Base-by-base conservation (phyloP, 2,797 vertebrate genomes). In the Acropternis orthonyx region DNA sequence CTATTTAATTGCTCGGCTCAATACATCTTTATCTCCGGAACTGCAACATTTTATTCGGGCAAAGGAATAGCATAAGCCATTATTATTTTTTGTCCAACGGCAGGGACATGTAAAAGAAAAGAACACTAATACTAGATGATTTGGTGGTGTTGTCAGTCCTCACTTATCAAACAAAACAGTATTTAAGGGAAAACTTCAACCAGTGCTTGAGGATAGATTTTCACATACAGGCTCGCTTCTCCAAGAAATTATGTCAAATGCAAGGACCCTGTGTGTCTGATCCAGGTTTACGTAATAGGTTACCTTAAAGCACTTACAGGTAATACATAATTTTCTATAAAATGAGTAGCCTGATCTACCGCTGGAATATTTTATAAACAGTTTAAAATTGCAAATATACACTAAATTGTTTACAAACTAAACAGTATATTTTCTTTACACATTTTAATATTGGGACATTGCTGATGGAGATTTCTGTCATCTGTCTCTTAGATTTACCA, bases 1-100 rank as follows among this genome's bases (percentile, higher is more conserved):
- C 98, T 98, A 97, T 98, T 98, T 98, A 98, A 98, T 98, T 98
- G 97, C 98, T 97, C 97, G 97, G 97, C 97, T 98, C 98, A 99
- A 98, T 98, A 97, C 83, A 93, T 98, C 98, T 98, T 98, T 98
- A 97, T 98, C 97, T 97, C 97, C 97, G 97, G 98, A 98, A 98
- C 96, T 96, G 97, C 96, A 97, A 98, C 96, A 98, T 98, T 99
- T 98, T 99, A 98, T 98, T 98, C 97, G 97, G 95, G 97, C 95
- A 97, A 96, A 97, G 98, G 97, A 98, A 96, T 80, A 98, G 98
- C 98, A 98, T 98, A 98, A 98, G 98, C 98, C 97, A 92, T 96
- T 96, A 61, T 97, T 82, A 16, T 68, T 88, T 96, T 96, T 96
- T 88, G 68, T 76, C 76, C 43, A 55, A 96, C 92, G 97, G 97